Base-by-base conservation (phyloP, 2,888 invertebrate species). In the Corythucha ciliata region DNA sequence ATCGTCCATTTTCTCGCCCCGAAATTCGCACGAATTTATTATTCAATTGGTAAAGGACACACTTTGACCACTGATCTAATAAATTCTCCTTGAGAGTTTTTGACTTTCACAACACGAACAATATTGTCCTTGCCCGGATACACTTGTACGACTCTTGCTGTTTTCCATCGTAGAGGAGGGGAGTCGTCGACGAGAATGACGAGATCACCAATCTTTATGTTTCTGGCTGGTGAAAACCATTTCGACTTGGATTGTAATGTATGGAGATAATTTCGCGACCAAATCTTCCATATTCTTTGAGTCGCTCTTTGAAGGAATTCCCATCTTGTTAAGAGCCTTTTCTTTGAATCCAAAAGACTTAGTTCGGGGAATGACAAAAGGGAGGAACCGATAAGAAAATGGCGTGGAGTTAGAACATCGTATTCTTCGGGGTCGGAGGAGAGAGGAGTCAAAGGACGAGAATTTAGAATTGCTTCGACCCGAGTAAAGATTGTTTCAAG, bases 391-490 rank as follows among this genome's bases (percentile, higher is more conserved):
- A 64, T 56, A 1, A 67, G 52, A 48, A 65, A 63, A 57, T 66
- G 64, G 16, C 60, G 64, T 8, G 66, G 66, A 1, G 64, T 65
- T 2, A 66, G 51, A 3, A 59, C 57, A 21, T 59, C 50, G 1
- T 25, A 48, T 34, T 56, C 61, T 12, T 47, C 29, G 0, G 61
- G 57, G 53, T 61, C 61, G 1, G 56, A 27, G 2, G 63, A 62
- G 2, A 64, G 29, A 10, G 60, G 54, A 25, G 55, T 57, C 0
- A 65, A 16, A 3, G 65, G 64, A 22, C 65, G 21, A 2, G 62
- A 65, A 47, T 65, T 65, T 7, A 64, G 45, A 14, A 59, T 53
- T 6, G 61, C 62, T 52, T 64, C 64, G 4, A 65, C 57, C 45
- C 63, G 59, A 10, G 52, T 52, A 1, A 63, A 42, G 4, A 58